Percentiles rank a stretch among this genome's conserved stretches.
phyloP scores from a whole-genome alignment of 2,797 vertebrate species.

The Delichon dasypus region DNA sequence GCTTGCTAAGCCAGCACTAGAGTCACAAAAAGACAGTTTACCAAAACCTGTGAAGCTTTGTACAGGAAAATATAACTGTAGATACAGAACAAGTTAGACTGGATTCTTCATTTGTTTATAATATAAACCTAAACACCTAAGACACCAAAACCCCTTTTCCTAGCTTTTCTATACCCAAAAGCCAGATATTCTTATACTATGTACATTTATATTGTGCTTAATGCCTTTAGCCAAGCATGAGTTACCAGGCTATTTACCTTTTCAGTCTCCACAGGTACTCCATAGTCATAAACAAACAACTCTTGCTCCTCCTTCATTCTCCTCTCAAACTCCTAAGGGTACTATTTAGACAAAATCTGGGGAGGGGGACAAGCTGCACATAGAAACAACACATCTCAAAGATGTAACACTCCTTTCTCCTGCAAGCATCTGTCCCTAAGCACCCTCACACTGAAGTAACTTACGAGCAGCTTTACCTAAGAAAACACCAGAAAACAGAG shows the following conservation, averaged over 20 bases:
- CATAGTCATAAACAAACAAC: not conserved
- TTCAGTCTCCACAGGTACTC: not conserved
- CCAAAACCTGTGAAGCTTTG: not conserved
- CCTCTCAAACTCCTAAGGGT: not conserved
- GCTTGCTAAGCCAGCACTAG: not conserved
- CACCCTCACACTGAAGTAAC: not conserved
- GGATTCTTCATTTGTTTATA: not conserved
- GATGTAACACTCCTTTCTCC: not conserved
- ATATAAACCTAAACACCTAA: not conserved
- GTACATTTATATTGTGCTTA: not conserved
- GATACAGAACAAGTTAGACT: not conserved
- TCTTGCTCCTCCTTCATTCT: not conserved
- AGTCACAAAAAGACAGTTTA: not conserved
- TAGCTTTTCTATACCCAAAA: not conserved
- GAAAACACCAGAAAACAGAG: not conserved
- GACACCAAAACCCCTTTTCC: not conserved
- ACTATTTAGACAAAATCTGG: not conserved
- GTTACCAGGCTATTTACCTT: not conserved
- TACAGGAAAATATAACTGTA: not conserved
- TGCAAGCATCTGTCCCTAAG: not conserved
- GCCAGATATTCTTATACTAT: not conserved
- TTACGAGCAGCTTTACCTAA: not conserved
- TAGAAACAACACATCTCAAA: not conserved
- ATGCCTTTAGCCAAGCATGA: not conserved
- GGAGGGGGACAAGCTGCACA: not conserved